phyloP scores from a whole-genome alignment of 2,797 vertebrate genomes.

The Esox lucius region DNA sequence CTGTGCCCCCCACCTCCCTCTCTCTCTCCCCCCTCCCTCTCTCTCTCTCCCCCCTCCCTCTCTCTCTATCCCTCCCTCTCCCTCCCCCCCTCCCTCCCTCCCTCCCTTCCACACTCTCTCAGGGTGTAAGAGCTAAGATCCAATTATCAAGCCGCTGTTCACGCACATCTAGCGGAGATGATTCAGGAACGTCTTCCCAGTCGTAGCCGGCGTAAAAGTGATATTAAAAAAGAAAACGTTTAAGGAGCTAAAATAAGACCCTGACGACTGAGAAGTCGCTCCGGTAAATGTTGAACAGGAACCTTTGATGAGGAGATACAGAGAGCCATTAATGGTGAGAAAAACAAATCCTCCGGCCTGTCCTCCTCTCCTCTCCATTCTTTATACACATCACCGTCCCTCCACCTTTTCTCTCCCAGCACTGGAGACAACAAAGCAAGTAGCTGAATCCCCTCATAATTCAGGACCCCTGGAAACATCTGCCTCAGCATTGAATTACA shows the following conservation, averaged over 20 bases:
- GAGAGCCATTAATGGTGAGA: not conserved
- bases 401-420: not conserved
- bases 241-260: not conserved
- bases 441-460: not conserved
- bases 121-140: not conserved
- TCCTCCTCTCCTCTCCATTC: too few species aligned
- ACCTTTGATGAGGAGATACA: not conserved
- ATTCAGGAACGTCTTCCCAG: not conserved
- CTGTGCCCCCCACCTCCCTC: not conserved
- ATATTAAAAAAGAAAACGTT: not conserved
- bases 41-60: not conserved
- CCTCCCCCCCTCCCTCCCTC: not conserved
- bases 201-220: too few species aligned
- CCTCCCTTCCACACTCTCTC: not conserved
- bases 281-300: not conserved
- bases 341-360: too few species aligned
- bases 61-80: not conserved
- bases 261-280: not conserved
- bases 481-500: not conserved
- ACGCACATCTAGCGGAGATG: not conserved
- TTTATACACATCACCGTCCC: not conserved
- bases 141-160: not conserved
- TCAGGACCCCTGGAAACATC: not conserved
- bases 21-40: not conserved
- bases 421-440: not conserved